These are phyloP conservation scores for Trialeurodes vaporariorum DNA, from an alignment of 1,140 invertebrate species.

Conservation along the genomic window DNA sequence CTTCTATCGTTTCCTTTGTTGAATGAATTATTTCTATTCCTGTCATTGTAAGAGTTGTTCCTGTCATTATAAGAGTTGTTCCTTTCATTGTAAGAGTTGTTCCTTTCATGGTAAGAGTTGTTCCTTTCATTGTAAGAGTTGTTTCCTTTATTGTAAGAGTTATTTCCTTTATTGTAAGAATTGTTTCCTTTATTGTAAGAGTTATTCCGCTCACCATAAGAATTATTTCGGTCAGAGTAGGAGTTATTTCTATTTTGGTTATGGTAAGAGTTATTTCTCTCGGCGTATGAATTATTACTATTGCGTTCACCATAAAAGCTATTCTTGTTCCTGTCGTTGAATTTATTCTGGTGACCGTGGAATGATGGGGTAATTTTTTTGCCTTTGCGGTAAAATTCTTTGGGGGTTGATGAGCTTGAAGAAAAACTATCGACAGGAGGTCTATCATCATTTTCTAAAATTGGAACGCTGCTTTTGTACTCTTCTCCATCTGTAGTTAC, in stretches of 20 bases:
- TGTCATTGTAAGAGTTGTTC: conserved; percentile 1
- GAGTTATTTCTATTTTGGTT: conserved; percentile 9
- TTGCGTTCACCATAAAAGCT: neutral
- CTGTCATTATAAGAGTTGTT: neutral
- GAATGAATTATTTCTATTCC: neutral
- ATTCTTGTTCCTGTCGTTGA: conserved; percentile 14
- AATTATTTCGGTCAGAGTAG: conserved; percentile 15
- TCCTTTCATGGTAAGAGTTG: neutral
- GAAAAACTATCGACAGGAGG: conserved; percentile 29
- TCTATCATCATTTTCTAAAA: conserved; percentile 19
- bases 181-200: neutral
- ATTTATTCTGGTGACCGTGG: conserved; percentile 6
- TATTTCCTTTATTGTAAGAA: neutral
- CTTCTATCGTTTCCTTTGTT: neutral
- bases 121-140: neutral
- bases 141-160: neutral
- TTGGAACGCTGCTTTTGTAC: conserved; percentile 41
- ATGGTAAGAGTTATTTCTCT: neutral
- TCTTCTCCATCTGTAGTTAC: conserved; percentile 42
- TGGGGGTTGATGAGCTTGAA: conserved; percentile 37
- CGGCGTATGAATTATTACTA: neutral
- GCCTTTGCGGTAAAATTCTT: conserved; percentile 30
- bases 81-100: neutral
- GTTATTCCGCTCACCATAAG: neutral
- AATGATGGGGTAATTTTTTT: conserved; percentile 9